These are phyloP conservation scores for Acromyrmex charruanus DNA, from an alignment of 1,140 invertebrate species.

Conservation along the genomic window DNA sequence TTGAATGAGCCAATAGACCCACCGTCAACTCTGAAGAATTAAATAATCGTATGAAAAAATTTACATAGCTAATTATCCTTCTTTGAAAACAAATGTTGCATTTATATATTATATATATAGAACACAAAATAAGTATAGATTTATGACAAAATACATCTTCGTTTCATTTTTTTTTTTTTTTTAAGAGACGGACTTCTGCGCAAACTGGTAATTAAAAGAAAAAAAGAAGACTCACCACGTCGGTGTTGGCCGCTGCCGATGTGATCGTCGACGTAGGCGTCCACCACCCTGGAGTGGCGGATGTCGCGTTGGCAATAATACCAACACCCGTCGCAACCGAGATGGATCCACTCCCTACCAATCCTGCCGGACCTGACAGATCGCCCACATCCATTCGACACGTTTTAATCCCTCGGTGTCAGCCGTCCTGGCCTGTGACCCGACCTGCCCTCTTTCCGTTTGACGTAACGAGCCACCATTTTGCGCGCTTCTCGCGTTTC, in stretches of 20 bases:
- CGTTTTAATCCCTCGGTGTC: constrained; percentile 78
- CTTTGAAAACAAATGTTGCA: neutral
- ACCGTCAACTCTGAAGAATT: neutral
- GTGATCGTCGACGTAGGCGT: constrained; percentile 82
- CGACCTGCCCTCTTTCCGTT: constrained; percentile 72
- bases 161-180: neutral
- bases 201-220: neutral
- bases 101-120: neutral
- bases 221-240: constrained; percentile 81
- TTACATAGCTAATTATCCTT: neutral
- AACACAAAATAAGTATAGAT: neutral
- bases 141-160: neutral
- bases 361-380: constrained; percentile 78
- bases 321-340: constrained; percentile 81
- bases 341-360: constrained; percentile 82
- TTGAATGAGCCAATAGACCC: no score
- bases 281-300: constrained; percentile 83
- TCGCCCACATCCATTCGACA: constrained; percentile 84
- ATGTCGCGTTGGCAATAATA: constrained; percentile 75
- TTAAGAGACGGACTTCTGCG: neutral
- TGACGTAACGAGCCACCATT: constrained; percentile 64
- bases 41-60: neutral
- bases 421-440: constrained; percentile 67
- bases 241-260: constrained; percentile 82
- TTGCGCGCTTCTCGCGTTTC: constrained; percentile 58